phyloP scores from a whole-genome alignment of 2,888 invertebrate species.

The Ramazzottius varieornatus region DNA sequence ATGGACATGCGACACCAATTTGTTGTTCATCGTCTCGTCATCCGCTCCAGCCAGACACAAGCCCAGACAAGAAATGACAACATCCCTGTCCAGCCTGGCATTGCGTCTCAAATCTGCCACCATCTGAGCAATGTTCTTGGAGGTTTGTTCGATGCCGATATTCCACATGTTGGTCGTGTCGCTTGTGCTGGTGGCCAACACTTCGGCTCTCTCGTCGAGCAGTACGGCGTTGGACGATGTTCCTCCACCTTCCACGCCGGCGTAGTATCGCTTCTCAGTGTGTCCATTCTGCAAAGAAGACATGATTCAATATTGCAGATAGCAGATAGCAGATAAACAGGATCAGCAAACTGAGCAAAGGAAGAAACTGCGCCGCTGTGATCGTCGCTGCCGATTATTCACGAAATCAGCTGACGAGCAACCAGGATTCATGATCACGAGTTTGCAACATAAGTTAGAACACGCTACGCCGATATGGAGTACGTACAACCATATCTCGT shows the following conservation, averaged over 20 bases:
- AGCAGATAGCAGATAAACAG: no score
- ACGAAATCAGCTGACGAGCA: no score
- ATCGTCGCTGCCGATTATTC: no score
- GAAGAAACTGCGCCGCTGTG: no score
- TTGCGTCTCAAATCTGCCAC: neutral
- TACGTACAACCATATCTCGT: no score
- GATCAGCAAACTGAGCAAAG: no score
- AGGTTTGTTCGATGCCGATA: neutral
- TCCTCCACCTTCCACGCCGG: constrained; percentile 11
- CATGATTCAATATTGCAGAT: no score
- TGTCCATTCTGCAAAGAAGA: no score
- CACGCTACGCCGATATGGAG: no score
- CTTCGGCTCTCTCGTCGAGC: constrained; percentile 8
- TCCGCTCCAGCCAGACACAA: constrained; percentile 74
- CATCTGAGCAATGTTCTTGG: neutral
- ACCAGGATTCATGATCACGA: no score
- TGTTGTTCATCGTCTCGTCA: constrained; percentile 44
- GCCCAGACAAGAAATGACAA: constrained; percentile 23
- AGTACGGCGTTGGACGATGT: constrained; percentile 9
- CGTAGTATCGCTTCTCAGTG: constrained; percentile 10
- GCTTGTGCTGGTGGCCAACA: constrained; percentile 6
- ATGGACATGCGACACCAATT: constrained; percentile 37
- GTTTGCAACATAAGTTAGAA: no score
- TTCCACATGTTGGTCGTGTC: constrained; percentile 5
- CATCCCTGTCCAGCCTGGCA: neutral